phyloP scores from a whole-genome alignment of 2,888 invertebrate species.

The Hirtodrosophila trivittata region DNA sequence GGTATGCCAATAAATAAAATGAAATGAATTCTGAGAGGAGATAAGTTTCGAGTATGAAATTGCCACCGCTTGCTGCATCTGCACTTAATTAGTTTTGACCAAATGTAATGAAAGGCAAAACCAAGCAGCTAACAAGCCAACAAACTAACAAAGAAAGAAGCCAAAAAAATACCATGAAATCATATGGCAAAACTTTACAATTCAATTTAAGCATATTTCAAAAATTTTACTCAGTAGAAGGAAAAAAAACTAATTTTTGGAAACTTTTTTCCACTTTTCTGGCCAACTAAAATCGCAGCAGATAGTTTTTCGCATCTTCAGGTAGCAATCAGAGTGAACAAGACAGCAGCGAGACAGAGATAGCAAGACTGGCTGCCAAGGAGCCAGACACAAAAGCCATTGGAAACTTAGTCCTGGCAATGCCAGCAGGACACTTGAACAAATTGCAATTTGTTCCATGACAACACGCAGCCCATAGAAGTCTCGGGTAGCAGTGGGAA shows the following conservation, averaged over 20 bases:
- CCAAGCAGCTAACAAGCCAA: slow-evolving; percentile 19
- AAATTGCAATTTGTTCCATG: slow-evolving; percentile 72
- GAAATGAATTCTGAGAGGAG: slow-evolving; percentile 30
- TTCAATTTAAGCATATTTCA: slow-evolving; percentile 57
- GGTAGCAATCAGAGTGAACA: slow-evolving; percentile 5
- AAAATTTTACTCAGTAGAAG: slow-evolving; percentile 13
- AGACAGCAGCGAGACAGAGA: neutral
- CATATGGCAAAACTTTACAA: slow-evolving; percentile 66
- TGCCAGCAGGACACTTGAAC: slow-evolving; percentile 68
- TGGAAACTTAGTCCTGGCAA: slow-evolving; percentile 63
- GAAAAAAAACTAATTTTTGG: slow-evolving; percentile 35
- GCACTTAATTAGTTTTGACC: slow-evolving; percentile 63
- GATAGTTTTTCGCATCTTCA: slow-evolving; percentile 28
- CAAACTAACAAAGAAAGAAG: slow-evolving; percentile 14
- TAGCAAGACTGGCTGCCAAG: too few species aligned
- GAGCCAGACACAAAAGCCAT: slow-evolving; percentile 43
- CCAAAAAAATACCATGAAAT: slow-evolving; percentile 25
- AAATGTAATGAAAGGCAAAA: slow-evolving; percentile 36
- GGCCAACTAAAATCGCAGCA: slow-evolving; percentile 32
- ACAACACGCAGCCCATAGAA: slow-evolving; percentile 49
- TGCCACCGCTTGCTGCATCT: slow-evolving; percentile 30
- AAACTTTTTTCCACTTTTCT: slow-evolving; percentile 29
- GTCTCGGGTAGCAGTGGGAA: neutral
- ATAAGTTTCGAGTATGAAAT: slow-evolving; percentile 26
- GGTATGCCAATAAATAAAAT: slow-evolving; percentile 50